These are phyloP conservation scores for Aldrovandia affinis DNA, from an alignment of 2,797 vertebrate species.

Conservation along the genomic window DNA sequence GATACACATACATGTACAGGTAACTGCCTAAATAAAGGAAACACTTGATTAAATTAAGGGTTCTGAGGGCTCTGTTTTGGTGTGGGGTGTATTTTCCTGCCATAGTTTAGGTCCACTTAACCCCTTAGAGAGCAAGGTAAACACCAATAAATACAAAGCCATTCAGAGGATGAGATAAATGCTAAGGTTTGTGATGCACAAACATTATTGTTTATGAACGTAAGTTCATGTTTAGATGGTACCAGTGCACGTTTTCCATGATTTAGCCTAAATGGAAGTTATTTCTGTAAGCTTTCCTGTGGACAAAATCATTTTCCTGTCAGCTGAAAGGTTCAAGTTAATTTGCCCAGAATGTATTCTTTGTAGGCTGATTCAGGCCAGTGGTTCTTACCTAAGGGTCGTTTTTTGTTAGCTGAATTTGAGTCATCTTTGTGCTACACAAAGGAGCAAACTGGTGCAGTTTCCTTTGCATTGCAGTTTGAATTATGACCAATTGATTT, in stretches of 20 bases:
- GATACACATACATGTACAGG: no score
- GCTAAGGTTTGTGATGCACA: neutral
- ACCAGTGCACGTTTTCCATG: no score
- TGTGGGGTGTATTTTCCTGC: no score
- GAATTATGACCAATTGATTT: constrained; percentile 10
- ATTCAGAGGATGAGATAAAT: neutral
- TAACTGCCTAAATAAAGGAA: no score
- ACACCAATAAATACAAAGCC: no score
- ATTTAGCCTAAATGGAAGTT: neutral
- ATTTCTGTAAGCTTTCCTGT: neutral
- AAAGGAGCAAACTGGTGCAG: neutral
- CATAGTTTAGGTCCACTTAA: no score
- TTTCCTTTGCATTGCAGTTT: neutral
- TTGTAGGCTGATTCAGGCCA: neutral
- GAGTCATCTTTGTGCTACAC: neutral
- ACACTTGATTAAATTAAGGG: no score
- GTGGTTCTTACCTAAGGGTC: neutral
- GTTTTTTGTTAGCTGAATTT: neutral
- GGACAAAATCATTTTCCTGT: neutral
- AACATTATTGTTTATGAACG: neutral
- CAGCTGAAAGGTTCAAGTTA: neutral
- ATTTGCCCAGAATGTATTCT: neutral
- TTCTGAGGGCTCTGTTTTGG: no score
- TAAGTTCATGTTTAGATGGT: neutral
- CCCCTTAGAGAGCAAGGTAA: no score